Percentiles rank a stretch among this genome's conserved stretches.
phyloP scores from a whole-genome alignment of 2,113 vertebrate species.

The Pachycephala philippinensis region DNA sequence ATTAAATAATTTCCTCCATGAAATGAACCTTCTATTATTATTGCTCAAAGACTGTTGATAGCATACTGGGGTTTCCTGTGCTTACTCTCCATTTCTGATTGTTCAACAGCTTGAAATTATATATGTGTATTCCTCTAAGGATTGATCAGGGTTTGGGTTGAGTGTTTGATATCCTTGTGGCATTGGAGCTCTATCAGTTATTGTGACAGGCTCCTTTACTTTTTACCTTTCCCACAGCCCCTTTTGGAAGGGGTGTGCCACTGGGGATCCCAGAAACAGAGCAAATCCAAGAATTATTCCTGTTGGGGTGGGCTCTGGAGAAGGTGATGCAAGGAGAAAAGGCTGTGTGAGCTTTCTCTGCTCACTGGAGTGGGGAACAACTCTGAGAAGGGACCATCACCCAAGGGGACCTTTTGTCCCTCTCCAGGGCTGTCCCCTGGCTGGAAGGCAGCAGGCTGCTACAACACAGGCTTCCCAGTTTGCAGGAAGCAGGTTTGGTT shows the following conservation, averaged over 20 bases:
- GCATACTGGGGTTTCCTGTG: background rate
- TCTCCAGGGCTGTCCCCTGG: background rate
- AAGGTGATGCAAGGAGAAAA: background rate
- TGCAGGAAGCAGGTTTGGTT: slow-evolving; percentile 48
- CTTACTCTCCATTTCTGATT: background rate
- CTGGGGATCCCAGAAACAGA: background rate
- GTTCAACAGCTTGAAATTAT: background rate
- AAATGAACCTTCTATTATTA: slow-evolving; percentile 34
- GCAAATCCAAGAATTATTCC: background rate
- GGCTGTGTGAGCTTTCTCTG: background rate
- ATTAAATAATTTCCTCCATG: slow-evolving; percentile 38
- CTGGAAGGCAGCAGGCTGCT: background rate
- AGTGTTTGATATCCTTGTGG: background rate
- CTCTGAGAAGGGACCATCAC: background rate
- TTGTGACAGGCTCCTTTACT: background rate
- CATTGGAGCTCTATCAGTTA: background rate
- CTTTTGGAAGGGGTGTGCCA: rapidly evolving
- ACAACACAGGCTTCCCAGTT: background rate
- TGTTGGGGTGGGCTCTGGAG: background rate
- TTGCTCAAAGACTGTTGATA: background rate
- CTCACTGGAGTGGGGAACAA: rapidly evolving
- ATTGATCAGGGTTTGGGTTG: background rate
- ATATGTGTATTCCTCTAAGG: background rate
- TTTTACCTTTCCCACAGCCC: background rate
- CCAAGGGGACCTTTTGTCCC: background rate